Percentiles rank a stretch among this genome's conserved stretches.
phyloP scores from a whole-genome alignment of 2,888 invertebrate species.

The Microdon myrmicae region DNA sequence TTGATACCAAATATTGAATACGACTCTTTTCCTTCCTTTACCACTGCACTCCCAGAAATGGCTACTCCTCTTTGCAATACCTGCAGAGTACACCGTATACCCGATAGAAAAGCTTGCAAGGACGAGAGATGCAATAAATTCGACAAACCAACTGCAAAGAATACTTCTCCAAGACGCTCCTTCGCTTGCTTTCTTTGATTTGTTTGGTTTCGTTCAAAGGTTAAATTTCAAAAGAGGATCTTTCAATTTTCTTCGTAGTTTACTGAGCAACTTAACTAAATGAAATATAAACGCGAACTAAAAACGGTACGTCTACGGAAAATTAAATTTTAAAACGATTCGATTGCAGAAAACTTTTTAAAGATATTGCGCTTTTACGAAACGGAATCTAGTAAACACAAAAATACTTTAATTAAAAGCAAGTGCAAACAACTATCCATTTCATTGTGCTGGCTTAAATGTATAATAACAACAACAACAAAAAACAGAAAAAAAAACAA shows the following conservation, averaged over 20 bases:
- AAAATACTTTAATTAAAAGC: slow-evolving; percentile 4
- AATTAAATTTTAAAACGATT: slow-evolving; percentile 11
- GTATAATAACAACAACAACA: too few species aligned
- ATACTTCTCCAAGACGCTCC: not conserved
- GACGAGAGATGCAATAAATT: slow-evolving; percentile 9
- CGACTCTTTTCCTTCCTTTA: too few species aligned
- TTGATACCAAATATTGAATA: too few species aligned
- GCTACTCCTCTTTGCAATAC: too few species aligned
- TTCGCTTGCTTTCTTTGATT: slow-evolving; percentile 10
- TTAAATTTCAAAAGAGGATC: slow-evolving; percentile 20
- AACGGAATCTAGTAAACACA: slow-evolving; percentile 1
- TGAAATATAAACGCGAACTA: not conserved
- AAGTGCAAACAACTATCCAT: not conserved
- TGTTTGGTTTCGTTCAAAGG: slow-evolving; percentile 14
- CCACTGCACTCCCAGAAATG: too few species aligned
- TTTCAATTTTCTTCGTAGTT: not conserved
- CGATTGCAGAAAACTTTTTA: slow-evolving; percentile 6
- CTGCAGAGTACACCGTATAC: too few species aligned
- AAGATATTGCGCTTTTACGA: too few species aligned
- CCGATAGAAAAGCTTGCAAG: too few species aligned
- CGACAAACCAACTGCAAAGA: slow-evolving; percentile 3
- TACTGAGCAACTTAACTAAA: not conserved
- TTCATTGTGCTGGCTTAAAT: too few species aligned
- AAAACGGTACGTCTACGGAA: slow-evolving; percentile 1
- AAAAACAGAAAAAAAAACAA: too few species aligned